Evolutionary conservation across 2,888 invertebrate species (phyloP), one percentile per base, ranked within the genome.

Genomic region (Diadromus collaris): DNA sequence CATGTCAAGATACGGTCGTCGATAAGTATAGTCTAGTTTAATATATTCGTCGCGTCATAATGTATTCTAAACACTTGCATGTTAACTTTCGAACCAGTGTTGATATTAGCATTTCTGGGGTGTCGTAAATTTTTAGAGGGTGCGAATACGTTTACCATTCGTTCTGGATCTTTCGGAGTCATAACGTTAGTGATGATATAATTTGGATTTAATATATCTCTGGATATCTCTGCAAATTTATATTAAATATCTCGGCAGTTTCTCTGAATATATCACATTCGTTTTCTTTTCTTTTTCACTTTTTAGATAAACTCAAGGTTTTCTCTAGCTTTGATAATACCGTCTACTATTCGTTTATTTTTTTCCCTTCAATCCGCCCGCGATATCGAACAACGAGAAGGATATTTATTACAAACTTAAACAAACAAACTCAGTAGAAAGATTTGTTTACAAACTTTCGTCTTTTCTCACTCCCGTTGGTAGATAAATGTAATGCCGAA

Each of bases 361-460:
- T 51, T 69, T 69, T 13, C 63, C 63, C 19, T 67, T 56, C 41
- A 13, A n/a, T 38, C 56, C 44, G 41, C 61, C 63, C 63, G 21
- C 54, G 63, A 75, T 75, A 44, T 63, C 63, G 34, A 32, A n/a
- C 68, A 34, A 69, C 75, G 63, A 56, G 44, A 54, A 63, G 63
- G 32, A 69, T 69, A 63, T 75, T 69, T 69, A 51, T 51, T 41
- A 41, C 38, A 16, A 41, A 41, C 38, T 41, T 41, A 41, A 41
- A 41, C 38, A 41, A 41, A 34, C 38, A 38, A 13, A 38, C 5
- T 41, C 38, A 41, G 5, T 2, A 41, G 38, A 41, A 41, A 16
- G 38, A 16, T 41, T 41, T 16, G 70, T 71, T 61, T 61, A 61
- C 41, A 19, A 63, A 64, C 54, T 69, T 51, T 44, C 29, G 61